Base-by-base conservation (phyloP, 2,797 vertebrate species). In the Alfaro cultratus region DNA sequence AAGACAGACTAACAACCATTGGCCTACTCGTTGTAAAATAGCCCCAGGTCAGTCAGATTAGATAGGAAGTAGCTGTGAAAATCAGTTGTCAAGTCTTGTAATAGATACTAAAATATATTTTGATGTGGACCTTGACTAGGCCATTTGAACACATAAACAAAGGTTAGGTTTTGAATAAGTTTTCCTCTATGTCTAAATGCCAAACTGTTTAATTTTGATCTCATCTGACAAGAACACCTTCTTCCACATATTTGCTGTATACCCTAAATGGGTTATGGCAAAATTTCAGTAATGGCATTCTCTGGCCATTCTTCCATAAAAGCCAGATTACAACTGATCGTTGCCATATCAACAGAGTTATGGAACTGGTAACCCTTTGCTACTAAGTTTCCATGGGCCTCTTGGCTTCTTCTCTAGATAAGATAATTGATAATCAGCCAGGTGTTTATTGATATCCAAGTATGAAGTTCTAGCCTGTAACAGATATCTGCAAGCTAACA, bases 401-500 rank as follows among this genome's bases (percentile, higher is more conserved):
- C 36, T 68, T 41, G 36, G 36, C 8, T 23, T 12, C 9, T 23
- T 68, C 18, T 68, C 64, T 41, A 41, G 23, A 68, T 41, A 68
- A 41, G 18, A 53, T 26, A 26, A 23, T 18, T 9, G 9, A 60
- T 67, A 4, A 76, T 68, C 73, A 36, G 74, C 21, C 39, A 0
- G 3, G 1, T n/a, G n/a, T 75, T 77, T 76, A 85, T 41, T 68
- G 23, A 71, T 80, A 82, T 83, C 45, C 31, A 18, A 41, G 34
- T 47, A 72, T 43, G 36, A 53, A 79, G 13, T 29, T 81, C 81
- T 31, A 77, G 60, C 83, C 80, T 80, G 60, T 84, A 83, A 90
- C 78, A 75, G 80, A 70, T 79, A 83, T 85, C 84, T 85, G 82
- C 85, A 81, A 86, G 86, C 74, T 70, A 84, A 85, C 82, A 77